These are phyloP conservation scores for Ochropacha duplaris DNA, from an alignment of 2,888 invertebrate species.

Conservation along the genomic window DNA sequence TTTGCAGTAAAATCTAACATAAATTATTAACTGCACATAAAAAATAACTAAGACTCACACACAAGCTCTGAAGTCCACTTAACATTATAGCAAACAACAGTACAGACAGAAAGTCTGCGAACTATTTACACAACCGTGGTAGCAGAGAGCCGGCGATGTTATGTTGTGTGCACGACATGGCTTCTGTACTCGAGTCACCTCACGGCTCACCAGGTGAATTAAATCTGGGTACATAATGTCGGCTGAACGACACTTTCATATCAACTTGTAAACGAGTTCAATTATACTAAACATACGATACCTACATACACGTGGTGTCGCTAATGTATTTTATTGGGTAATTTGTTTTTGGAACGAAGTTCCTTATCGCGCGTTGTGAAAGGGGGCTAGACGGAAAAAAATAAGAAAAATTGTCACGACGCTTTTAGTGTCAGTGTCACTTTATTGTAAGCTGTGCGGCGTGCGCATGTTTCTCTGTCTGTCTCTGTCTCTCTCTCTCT, in stretches of 20 bases:
- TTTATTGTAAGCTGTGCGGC: too few relatives aligned
- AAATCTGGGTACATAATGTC: not conserved
- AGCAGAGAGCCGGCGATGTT: constrained; percentile 9
- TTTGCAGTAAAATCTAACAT: too few relatives aligned
- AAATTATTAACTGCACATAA: not conserved
- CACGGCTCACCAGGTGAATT: not conserved
- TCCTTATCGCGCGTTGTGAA: too few relatives aligned
- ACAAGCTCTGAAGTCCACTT: constrained; percentile 9
- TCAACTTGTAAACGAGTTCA: not conserved
- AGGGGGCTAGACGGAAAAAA: too few relatives aligned
- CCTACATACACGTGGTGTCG: not conserved
- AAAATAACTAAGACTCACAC: constrained; percentile 17
- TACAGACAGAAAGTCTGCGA: not conserved
- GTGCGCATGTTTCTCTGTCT: too few relatives aligned
- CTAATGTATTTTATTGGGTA: not conserved
- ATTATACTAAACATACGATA: not conserved
- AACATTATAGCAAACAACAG: not conserved
- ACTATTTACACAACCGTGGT: not conserved
- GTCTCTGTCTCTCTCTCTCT: too few relatives aligned
- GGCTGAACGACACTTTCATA: not conserved
- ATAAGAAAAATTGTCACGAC: too few relatives aligned
- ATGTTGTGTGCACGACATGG: constrained; percentile 27
- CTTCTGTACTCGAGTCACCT: too few relatives aligned
- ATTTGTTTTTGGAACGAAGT: too few relatives aligned
- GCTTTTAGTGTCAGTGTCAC: too few relatives aligned